Evolutionary conservation across 2,888 invertebrate species (phyloP).

Genomic region (Rutpela maculata): DNA sequence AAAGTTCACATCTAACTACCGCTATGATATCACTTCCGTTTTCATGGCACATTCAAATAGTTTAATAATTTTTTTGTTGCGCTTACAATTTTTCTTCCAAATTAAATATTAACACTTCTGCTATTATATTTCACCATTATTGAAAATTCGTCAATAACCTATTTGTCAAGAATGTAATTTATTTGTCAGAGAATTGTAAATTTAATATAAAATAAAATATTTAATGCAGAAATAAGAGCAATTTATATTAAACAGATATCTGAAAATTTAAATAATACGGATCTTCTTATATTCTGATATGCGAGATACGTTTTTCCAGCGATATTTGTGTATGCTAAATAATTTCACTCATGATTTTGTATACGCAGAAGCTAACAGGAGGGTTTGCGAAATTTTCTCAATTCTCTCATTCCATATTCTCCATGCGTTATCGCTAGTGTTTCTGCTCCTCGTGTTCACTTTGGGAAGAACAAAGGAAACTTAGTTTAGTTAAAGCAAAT

Average conservation of each 20-base stretch:
- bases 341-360: slow-evolving; percentile 18
- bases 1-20: too few relatives aligned
- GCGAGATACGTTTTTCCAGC: background rate
- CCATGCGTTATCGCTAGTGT: slow-evolving; percentile 3
- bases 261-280: background rate
- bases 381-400: slow-evolving; percentile 5
- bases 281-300: background rate
- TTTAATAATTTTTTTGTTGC: too few relatives aligned
- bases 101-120: too few relatives aligned
- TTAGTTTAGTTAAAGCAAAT: slow-evolving; percentile 11
- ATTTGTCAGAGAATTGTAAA: background rate
- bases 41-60: too few relatives aligned
- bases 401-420: slow-evolving; percentile 11
- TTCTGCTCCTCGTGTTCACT: slow-evolving; percentile 1
- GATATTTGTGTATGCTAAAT: slow-evolving; percentile 13
- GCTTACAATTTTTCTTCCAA: too few relatives aligned
- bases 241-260: too few relatives aligned
- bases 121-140: too few relatives aligned
- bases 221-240: too few relatives aligned
- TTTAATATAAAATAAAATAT: too few relatives aligned
- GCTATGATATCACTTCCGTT: too few relatives aligned
- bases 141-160: too few relatives aligned
- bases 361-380: slow-evolving; percentile 3
- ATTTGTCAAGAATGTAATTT: too few relatives aligned
- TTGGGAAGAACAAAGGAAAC: slow-evolving; percentile 17